Conservation (phyloP, 1,140 invertebrate species). For the Cherax destructor region DNA sequence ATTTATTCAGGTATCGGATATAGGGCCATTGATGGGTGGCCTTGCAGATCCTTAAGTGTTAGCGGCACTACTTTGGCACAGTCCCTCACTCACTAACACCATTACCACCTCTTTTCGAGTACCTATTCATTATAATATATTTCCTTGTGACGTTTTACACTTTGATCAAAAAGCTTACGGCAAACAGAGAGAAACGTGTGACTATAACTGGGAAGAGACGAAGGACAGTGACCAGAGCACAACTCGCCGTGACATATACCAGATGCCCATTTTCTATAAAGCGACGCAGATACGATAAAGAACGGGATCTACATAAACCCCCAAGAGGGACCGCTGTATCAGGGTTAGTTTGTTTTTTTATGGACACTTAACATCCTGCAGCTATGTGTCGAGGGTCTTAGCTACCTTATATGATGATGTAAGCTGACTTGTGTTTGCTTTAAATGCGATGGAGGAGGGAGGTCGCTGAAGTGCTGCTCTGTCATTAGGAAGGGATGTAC, state of each 20-base stretch:
- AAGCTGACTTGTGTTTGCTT: background rate
- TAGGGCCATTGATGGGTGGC: background rate
- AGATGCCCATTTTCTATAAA: constrained; percentile 67
- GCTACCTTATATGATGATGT: constrained; percentile 11
- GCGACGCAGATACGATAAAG: constrained; percentile 57
- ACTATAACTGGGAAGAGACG: constrained; percentile 29
- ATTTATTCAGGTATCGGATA: constrained; percentile 26
- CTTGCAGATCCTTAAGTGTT: background rate
- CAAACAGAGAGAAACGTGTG: constrained; percentile 10
- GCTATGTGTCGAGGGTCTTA: constrained; percentile 15
- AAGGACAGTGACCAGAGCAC: constrained; percentile 19
- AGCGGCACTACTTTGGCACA: background rate
- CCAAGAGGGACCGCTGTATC: constrained; percentile 32
- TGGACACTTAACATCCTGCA: constrained; percentile 1
- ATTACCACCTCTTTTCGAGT: background rate
- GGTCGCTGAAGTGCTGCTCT: constrained; percentile 18
- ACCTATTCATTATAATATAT: background rate
- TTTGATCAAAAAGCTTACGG: background rate
- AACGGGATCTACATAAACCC: constrained; percentile 55
- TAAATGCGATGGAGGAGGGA: background rate
- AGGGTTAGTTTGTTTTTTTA: constrained; percentile 28
- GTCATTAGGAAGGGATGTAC: background rate
- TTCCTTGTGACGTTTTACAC: constrained; percentile 2
- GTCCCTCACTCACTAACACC: background rate
- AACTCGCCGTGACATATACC: constrained; percentile 52